Conservation (phyloP, 2,113 vertebrate genomes). For the Narcine bancroftii region DNA sequence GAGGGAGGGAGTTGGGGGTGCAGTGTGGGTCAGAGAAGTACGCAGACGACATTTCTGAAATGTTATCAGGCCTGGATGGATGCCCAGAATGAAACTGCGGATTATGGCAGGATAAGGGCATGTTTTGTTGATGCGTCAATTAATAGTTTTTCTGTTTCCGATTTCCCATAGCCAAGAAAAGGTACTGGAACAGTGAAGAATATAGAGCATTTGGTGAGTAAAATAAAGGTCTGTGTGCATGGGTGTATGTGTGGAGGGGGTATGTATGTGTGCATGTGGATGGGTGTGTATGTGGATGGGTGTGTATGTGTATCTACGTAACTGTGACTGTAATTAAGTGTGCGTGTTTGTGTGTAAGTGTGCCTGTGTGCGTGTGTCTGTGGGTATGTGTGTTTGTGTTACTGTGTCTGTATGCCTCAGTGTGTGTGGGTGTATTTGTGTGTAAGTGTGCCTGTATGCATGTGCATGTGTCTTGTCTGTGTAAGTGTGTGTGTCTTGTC, state of each 20-base stretch:
- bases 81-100: conserved; percentile 10
- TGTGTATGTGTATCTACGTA: too few species aligned
- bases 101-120: conserved; percentile 25
- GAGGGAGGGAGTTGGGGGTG: background rate
- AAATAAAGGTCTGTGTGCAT: too few species aligned
- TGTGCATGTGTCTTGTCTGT: background rate
- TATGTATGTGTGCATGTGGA: background rate
- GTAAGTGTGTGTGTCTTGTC: background rate
- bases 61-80: conserved; percentile 1
- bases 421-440: background rate
- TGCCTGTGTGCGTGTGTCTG: background rate
- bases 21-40: background rate
- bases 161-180: conserved; percentile 32
- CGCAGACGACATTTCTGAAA: background rate
- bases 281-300: background rate
- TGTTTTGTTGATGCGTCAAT: conserved; percentile 35
- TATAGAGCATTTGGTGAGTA: conserved; percentile 34
- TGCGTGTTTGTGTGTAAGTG: background rate
- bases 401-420: background rate
- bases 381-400: too few species aligned
- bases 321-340: too few species aligned
- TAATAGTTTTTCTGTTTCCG: conserved; percentile 30
- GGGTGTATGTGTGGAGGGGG: background rate
- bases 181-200: conserved; percentile 24
- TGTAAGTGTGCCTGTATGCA: background rate